Evolutionary conservation across 2,113 vertebrate species (phyloP).

Genomic region (Charadrius vociferus): DNA sequence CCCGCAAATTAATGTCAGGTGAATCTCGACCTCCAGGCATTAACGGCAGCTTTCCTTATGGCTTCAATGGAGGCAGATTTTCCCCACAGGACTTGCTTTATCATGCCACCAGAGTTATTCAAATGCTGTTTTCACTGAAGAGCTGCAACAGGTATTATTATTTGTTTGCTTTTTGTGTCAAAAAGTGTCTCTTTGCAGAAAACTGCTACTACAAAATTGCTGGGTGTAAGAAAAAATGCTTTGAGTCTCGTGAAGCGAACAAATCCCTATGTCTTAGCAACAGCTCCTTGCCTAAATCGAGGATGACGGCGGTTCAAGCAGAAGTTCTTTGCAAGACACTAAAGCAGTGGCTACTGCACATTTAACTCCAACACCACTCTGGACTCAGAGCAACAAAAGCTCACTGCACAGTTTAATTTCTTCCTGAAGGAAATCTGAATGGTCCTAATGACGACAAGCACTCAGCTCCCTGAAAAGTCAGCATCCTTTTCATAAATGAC

Average conservation of each 20-base stretch:
- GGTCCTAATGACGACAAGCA: neutral
- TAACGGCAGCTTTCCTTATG: neutral
- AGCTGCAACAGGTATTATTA: neutral
- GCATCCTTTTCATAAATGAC: neutral
- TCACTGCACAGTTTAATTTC: neutral
- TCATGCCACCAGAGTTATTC: neutral
- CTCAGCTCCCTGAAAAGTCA: neutral
- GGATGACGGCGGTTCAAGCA: neutral
- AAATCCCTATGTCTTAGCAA: neutral
- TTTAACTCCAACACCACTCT: neutral
- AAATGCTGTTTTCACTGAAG: neutral
- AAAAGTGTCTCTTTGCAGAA: neutral
- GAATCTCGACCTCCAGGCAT: neutral
- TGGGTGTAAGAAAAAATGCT: neutral
- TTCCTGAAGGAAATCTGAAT: neutral
- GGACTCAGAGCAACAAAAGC: neutral
- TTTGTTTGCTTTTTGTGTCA: neutral
- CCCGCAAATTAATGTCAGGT: rapidly evolving
- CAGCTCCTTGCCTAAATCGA: neutral
- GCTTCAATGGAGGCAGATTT: neutral
- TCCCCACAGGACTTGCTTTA: neutral
- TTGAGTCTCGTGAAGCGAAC: neutral
- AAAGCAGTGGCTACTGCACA: neutral
- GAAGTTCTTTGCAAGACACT: neutral
- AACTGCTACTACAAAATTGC: neutral